Evolutionary conservation across 2,113 vertebrate species (phyloP).

Genomic region (Petaurus breviceps): DNA sequence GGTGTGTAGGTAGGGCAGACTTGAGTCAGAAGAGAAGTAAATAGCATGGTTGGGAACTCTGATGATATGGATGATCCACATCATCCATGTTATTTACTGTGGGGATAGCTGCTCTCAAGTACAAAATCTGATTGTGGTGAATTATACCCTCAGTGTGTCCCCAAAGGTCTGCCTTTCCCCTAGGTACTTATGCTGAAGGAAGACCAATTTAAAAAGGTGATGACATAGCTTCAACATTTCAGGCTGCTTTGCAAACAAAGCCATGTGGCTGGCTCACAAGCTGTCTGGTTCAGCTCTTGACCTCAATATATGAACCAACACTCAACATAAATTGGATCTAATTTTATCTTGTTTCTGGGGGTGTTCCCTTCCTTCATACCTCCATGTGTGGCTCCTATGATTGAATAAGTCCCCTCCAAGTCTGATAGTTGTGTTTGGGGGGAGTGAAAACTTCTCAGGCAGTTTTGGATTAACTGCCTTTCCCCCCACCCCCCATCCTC

Average conservation of each 20-base stretch:
- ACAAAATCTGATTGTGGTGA: background rate
- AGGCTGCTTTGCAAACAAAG: constrained; percentile 41
- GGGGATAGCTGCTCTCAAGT: background rate
- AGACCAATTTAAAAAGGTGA: constrained; percentile 30
- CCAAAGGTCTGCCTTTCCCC: constrained; percentile 14
- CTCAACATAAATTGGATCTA: constrained; percentile 29
- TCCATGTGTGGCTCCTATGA: constrained; percentile 15
- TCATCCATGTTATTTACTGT: background rate
- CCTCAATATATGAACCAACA: constrained; percentile 6
- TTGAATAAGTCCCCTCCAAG: background rate
- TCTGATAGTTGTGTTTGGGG: background rate
- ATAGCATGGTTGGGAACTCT: background rate
- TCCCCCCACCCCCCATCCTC: no score
- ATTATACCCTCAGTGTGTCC: background rate
- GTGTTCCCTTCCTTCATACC: background rate
- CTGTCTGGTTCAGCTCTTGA: constrained; percentile 18
- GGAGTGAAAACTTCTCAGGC: no score
- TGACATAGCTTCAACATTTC: constrained; percentile 41
- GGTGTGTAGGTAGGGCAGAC: background rate
- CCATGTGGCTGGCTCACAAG: constrained; percentile 5
- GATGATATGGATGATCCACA: background rate
- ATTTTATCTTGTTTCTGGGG: background rate
- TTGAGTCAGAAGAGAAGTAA: background rate
- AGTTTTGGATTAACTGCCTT: no score
- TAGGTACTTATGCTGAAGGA: constrained; percentile 40